Evolutionary conservation across 2,888 invertebrate genomes (phyloP).

Genomic region (Aspidiotus destructor): DNA sequence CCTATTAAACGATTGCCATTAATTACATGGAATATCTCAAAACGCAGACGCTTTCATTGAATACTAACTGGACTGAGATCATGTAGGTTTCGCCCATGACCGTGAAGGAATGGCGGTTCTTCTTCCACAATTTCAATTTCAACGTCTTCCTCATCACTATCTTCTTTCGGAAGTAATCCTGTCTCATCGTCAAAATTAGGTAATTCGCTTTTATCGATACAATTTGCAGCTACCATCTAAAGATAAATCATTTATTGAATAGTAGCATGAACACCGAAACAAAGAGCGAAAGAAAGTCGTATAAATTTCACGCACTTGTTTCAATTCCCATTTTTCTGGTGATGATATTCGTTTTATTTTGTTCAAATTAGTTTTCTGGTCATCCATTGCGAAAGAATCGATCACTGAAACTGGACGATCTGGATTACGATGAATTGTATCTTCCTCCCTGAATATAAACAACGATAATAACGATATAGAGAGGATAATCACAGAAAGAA

Average conservation of each 20-base stretch:
- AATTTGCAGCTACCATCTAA: slow-evolving; percentile 82
- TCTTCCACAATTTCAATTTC: slow-evolving; percentile 98
- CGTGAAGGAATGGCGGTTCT: slow-evolving; percentile 90
- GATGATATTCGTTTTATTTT: slow-evolving; percentile 86
- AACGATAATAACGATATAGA: background rate
- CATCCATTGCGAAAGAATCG: slow-evolving; percentile 51
- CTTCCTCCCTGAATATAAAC: slow-evolving; percentile 42
- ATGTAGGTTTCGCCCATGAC: slow-evolving; percentile 82
- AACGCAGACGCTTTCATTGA: background rate
- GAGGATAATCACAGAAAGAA: background rate
- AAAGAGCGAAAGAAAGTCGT: background rate
- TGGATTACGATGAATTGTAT: slow-evolving; percentile 65
- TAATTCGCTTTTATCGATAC: slow-evolving; percentile 82
- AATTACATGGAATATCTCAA: no score
- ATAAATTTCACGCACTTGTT: slow-evolving; percentile 53
- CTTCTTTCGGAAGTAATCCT: slow-evolving; percentile 79
- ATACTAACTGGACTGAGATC: slow-evolving; percentile 80
- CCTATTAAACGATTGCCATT: slow-evolving; percentile 31
- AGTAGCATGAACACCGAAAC: background rate
- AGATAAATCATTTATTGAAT: background rate
- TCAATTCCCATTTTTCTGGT: slow-evolving; percentile 95
- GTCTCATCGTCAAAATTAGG: slow-evolving; percentile 98
- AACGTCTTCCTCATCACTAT: slow-evolving; percentile 91
- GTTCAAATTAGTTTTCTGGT: slow-evolving; percentile 67
- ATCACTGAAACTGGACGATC: slow-evolving; percentile 66